A percentile compares a stretch with the other conserved stretches of the same genome.
Conservation (phyloP, 2,113 vertebrate genomes). For the Otocyon megalotis region DNA sequence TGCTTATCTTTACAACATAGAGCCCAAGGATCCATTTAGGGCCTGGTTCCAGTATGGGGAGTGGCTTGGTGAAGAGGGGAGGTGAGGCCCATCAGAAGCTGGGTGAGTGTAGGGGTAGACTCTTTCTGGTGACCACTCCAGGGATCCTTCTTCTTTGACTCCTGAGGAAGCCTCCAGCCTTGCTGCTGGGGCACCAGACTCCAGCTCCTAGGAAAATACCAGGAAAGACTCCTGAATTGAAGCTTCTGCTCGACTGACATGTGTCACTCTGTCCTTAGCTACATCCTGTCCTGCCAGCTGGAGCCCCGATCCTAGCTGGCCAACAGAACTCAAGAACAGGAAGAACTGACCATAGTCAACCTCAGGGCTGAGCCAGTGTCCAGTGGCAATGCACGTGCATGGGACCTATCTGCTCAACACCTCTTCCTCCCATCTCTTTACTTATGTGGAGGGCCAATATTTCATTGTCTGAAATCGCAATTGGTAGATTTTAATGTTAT, state of each 20-base stretch:
- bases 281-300: constrained; percentile 93
- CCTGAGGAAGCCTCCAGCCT: neutral
- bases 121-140: neutral
- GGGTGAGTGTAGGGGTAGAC: fast-evolving
- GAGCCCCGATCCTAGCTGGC: constrained; percentile 92
- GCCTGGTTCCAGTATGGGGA: constrained; percentile 92
- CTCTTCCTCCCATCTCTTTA: neutral
- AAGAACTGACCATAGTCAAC: constrained; percentile 94
- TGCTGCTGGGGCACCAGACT: neutral
- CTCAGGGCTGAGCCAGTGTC: constrained; percentile 94
- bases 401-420: neutral
- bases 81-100: constrained; percentile 80
- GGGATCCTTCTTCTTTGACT: neutral
- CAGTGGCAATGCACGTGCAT: too few species aligned
- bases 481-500: constrained; percentile 56
- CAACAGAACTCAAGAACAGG: constrained; percentile 94
- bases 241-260: neutral
- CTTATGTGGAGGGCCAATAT: constrained; percentile 67
- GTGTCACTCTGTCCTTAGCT: constrained; percentile 81
- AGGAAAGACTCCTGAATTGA: neutral
- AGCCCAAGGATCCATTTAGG: constrained; percentile 88
- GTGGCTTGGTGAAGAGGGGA: constrained; percentile 91
- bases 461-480: constrained; percentile 85
- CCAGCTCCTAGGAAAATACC: neutral
- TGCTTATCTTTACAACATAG: constrained; percentile 94